These are phyloP conservation scores for Sparus aurata DNA, from an alignment of 2,797 vertebrate genomes.

Conservation along the genomic window DNA sequence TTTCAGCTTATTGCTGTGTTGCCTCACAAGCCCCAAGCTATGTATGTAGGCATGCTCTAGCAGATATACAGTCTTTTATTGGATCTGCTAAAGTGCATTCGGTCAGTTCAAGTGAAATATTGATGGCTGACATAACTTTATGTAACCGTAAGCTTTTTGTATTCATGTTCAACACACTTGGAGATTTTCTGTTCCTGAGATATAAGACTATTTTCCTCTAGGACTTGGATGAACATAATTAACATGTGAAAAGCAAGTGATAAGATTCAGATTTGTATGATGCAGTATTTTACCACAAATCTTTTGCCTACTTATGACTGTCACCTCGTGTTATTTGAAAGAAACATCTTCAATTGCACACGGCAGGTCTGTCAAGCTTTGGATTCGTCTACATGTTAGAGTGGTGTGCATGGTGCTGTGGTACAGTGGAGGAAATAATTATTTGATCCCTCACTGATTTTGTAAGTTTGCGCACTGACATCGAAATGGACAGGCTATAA, in stretches of 20 bases:
- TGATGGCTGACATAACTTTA: conserved; percentile 25
- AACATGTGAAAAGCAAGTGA: neutral
- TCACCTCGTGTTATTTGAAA: neutral
- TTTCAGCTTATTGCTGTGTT: conserved; percentile 51
- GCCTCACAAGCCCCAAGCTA: conserved; percentile 44
- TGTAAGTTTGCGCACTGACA: no score
- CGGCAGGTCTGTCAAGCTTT: neutral
- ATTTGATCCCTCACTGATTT: no score
- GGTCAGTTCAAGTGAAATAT: conserved; percentile 32
- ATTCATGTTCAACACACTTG: conserved; percentile 10
- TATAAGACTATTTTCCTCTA: neutral
- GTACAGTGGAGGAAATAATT: no score
- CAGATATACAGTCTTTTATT: conserved; percentile 32
- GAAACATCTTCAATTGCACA: neutral
- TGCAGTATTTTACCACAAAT: neutral
- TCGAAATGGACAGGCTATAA: no score
- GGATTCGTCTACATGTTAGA: neutral
- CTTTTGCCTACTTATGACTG: neutral
- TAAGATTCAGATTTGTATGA: neutral
- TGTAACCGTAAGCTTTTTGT: conserved; percentile 22
- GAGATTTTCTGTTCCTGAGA: neutral
- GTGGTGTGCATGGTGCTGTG: neutral
- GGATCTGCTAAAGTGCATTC: conserved; percentile 38
- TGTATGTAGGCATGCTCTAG: conserved; percentile 31
- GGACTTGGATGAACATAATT: neutral